Conservation (phyloP, 2,888 invertebrate species). For the Nipponacmea schrenckii region DNA sequence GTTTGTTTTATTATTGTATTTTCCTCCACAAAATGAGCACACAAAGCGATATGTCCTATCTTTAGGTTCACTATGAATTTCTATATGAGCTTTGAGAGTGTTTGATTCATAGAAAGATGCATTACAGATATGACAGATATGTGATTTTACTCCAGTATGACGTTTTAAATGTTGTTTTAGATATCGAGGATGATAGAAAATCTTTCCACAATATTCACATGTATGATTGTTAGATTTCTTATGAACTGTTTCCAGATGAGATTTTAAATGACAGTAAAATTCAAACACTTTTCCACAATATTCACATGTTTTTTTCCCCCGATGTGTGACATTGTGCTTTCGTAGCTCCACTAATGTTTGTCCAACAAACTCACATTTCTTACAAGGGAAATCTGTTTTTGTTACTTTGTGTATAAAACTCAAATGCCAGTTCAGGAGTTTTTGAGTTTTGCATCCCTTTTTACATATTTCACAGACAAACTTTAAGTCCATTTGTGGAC, state of each 20-base stretch:
- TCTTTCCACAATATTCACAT: slow-evolving; percentile 38
- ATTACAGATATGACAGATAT: slow-evolving; percentile 34
- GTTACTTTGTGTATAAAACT: slow-evolving; percentile 22
- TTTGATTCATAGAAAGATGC: slow-evolving; percentile 35
- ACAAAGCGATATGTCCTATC: slow-evolving; percentile 39
- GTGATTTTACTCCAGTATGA: slow-evolving; percentile 37
- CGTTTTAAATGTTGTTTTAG: slow-evolving; percentile 42
- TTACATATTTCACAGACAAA: slow-evolving; percentile 33
- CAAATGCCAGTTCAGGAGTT: slow-evolving; percentile 19
- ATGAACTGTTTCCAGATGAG: slow-evolving; percentile 40
- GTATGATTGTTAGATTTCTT: slow-evolving; percentile 23
- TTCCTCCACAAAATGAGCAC: slow-evolving; percentile 45
- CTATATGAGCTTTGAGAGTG: slow-evolving; percentile 43
- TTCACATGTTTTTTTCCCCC: slow-evolving; percentile 28
- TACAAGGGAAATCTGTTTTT: slow-evolving; percentile 21
- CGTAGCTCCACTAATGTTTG: slow-evolving; percentile 27
- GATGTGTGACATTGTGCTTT: slow-evolving; percentile 32
- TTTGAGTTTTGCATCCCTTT: slow-evolving; percentile 25
- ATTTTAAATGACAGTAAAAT: slow-evolving; percentile 28
- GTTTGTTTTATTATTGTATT: slow-evolving; percentile 40
- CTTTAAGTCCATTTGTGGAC: slow-evolving; percentile 27
- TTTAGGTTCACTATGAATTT: slow-evolving; percentile 44
- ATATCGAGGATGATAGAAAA: slow-evolving; percentile 37
- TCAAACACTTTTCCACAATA: slow-evolving; percentile 36
- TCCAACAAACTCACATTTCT: slow-evolving; percentile 33